Conservation (phyloP, 2,113 vertebrate genomes). For the Desmodus rotundus region DNA sequence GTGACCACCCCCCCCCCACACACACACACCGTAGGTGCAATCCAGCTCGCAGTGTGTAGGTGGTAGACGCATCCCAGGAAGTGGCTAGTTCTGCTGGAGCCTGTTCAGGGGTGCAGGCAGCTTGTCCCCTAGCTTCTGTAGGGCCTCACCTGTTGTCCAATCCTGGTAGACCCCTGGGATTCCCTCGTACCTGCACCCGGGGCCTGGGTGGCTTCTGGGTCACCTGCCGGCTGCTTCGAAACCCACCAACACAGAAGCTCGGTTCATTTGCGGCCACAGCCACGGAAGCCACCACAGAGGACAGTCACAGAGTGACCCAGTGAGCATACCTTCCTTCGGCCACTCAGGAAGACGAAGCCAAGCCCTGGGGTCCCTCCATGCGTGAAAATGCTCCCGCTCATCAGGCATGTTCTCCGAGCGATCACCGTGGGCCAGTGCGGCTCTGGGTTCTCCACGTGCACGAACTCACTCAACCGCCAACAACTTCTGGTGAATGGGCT, state of each 20-base stretch:
- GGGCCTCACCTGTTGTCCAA: rapidly evolving
- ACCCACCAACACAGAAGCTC: not conserved
- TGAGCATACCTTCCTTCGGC: no score
- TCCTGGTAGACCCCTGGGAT: not conserved
- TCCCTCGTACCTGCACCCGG: rapidly evolving
- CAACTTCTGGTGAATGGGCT: not conserved
- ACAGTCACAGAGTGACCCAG: not conserved
- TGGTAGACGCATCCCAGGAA: rapidly evolving
- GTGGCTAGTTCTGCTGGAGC: not conserved
- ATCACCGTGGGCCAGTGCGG: rapidly evolving
- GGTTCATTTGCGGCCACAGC: not conserved
- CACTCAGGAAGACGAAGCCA: rapidly evolving
- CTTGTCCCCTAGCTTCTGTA: not conserved
- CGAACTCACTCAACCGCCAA: not conserved
- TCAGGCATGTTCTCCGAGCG: rapidly evolving
- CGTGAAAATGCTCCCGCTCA: not conserved
- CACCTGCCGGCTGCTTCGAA: not conserved
- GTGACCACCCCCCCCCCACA: not conserved
- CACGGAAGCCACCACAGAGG: not conserved
- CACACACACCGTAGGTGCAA: rapidly evolving
- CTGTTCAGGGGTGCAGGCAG: rapidly evolving
- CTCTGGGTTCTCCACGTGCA: not conserved
- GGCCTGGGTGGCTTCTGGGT: not conserved
- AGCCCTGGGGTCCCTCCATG: not conserved
- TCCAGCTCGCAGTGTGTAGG: not conserved